A percentile compares a stretch with the other conserved stretches of the same genome.
phyloP scores from a whole-genome alignment of 2,113 vertebrate species.

The Brachyistius frenatus region DNA sequence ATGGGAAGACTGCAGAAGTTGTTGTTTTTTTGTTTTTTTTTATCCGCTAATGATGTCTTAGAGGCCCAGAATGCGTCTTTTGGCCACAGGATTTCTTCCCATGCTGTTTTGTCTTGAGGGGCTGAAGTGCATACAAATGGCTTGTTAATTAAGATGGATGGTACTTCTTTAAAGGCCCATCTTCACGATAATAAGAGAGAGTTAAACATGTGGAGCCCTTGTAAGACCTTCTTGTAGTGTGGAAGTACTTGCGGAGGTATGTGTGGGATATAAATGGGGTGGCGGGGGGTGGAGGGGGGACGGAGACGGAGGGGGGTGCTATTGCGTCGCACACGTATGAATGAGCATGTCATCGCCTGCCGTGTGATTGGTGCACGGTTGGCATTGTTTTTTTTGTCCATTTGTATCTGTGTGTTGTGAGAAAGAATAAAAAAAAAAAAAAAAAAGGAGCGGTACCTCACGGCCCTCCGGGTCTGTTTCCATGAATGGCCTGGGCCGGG shows the following conservation, averaged over 20 bases:
- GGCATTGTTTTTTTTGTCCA: constrained; percentile 33
- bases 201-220: constrained; percentile 68
- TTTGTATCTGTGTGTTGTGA: constrained; percentile 37
- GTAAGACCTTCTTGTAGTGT: constrained; percentile 58
- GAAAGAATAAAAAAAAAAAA: constrained; percentile 35
- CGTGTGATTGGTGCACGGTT: constrained; percentile 57
- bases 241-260: constrained; percentile 51
- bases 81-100: constrained; percentile 74
- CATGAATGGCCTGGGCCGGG: constrained; percentile 71
- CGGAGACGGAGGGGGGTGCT: background rate
- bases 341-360: constrained; percentile 39
- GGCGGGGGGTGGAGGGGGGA: no score
- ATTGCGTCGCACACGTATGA: constrained; percentile 39
- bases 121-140: constrained; percentile 75
- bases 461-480: constrained; percentile 50
- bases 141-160: constrained; percentile 83
- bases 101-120: constrained; percentile 67
- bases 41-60: constrained; percentile 76
- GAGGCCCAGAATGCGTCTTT: constrained; percentile 51
- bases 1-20: constrained; percentile 63
- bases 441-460: constrained; percentile 39
- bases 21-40: constrained; percentile 41
- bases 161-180: constrained; percentile 67
- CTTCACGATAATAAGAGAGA: constrained; percentile 75
- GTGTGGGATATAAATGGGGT: background rate